Evolutionary conservation across 2,888 invertebrate species (phyloP).

Genomic region (Phytoseiulus persimilis): DNA sequence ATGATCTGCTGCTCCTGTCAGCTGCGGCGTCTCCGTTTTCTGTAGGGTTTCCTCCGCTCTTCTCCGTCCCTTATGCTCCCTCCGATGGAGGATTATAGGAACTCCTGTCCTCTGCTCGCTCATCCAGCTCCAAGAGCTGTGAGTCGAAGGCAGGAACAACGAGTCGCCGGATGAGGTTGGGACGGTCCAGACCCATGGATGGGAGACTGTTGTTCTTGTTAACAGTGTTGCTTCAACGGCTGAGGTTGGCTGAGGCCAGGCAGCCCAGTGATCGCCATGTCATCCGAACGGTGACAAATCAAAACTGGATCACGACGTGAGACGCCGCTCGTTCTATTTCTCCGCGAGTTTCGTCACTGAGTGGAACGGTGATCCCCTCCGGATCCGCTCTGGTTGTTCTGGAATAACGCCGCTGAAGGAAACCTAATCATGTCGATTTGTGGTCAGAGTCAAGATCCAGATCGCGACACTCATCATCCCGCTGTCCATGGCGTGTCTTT

Average conservation of each 20-base stretch:
- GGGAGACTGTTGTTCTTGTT: too few species aligned
- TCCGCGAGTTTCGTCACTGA: not conserved
- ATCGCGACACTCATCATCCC: not conserved
- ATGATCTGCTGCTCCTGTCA: not conserved
- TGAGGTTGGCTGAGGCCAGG: not conserved
- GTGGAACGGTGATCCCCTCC: not conserved
- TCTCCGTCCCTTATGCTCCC: too few species aligned
- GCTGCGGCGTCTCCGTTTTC: not conserved
- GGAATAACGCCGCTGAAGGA: not conserved
- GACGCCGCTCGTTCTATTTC: not conserved
- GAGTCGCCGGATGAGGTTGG: not conserved
- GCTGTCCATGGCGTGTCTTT: not conserved
- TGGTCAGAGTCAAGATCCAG: not conserved
- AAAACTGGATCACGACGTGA: not conserved
- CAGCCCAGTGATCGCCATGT: not conserved
- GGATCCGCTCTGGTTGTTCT: not conserved
- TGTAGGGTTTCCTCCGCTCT: not conserved
- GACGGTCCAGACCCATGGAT: too few species aligned
- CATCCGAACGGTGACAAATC: not conserved
- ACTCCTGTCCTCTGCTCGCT: not conserved
- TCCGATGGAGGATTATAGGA: not conserved
- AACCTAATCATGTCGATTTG: not conserved
- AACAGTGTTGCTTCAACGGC: not conserved
- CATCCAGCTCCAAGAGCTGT: not conserved
- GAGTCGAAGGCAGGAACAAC: not conserved